A percentile compares a stretch with the other conserved stretches of the same genome.
Conservation (phyloP, 1,140 invertebrate genomes). For the Asbolus verrucosus region DNA sequence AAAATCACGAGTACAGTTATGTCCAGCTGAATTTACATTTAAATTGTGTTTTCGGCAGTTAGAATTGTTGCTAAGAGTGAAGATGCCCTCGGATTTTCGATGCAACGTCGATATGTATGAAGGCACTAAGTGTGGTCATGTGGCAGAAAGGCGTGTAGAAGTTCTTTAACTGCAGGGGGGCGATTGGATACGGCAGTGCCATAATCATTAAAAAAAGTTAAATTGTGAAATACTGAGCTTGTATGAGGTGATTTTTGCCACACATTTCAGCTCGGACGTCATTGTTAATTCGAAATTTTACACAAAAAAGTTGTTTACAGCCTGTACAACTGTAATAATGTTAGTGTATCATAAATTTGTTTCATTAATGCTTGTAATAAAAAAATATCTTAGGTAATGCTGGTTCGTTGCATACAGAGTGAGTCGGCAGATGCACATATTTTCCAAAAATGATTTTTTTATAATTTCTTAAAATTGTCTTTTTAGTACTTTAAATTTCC, state of each 20-base stretch:
- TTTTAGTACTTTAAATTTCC: no score
- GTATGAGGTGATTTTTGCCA: neutral
- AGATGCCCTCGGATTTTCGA: neutral
- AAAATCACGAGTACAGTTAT: conserved; percentile 18
- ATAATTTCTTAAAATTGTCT: no score
- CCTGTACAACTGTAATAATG: no score
- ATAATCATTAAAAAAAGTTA: conserved; percentile 28
- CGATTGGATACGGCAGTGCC: conserved; percentile 13
- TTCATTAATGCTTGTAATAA: no score
- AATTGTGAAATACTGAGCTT: conserved; percentile 16
- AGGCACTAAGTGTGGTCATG: conserved; percentile 8
- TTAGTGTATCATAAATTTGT: no score
- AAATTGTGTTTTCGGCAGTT: conserved; percentile 24
- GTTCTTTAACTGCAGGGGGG: conserved; percentile 18
- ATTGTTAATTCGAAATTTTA: neutral
- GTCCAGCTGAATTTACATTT: conserved; percentile 20
- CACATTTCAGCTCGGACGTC: conserved; percentile 16
- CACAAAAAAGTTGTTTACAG: conserved; percentile 19
- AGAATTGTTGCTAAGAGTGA: conserved; percentile 3
- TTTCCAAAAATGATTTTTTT: no score
- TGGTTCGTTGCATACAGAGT: no score
- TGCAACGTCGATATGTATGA: conserved; percentile 15
- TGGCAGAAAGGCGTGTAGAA: conserved; percentile 21
- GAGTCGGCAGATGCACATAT: no score
- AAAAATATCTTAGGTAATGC: no score